Evolutionary conservation across 2,113 vertebrate genomes (phyloP).

Genomic region (Actenoides lindsayi): DNA sequence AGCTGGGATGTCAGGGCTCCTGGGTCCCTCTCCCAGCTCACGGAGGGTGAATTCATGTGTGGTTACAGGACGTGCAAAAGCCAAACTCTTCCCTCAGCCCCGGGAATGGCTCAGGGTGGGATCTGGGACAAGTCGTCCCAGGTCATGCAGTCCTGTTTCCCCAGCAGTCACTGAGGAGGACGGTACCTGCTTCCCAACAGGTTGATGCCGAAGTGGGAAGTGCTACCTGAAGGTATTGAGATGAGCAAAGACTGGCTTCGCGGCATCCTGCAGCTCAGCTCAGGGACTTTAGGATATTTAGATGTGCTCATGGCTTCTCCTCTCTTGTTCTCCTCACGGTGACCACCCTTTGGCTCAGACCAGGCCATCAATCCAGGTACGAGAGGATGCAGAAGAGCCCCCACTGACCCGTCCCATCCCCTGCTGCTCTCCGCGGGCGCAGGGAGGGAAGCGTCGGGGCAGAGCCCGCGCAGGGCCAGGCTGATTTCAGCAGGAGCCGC

Average conservation of each 20-base stretch:
- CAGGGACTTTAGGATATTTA: no score
- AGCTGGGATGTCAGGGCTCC: not conserved
- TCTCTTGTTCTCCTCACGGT: not conserved
- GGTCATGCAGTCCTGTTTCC: accelerated
- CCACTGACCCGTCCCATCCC: not conserved
- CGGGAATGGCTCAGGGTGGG: accelerated
- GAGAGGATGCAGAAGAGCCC: not conserved
- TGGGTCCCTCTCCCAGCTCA: not conserved
- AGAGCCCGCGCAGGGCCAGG: not conserved
- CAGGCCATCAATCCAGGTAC: accelerated
- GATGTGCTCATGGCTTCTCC: accelerated
- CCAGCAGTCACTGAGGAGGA: not conserved
- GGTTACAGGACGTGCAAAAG: not conserved
- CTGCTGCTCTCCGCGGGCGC: not conserved
- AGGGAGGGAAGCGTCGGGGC: not conserved
- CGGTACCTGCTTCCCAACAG: not conserved
- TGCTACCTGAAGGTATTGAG: not conserved
- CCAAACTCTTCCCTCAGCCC: not conserved
- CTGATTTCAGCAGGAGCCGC: slow-evolving; percentile 11
- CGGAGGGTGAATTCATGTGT: accelerated
- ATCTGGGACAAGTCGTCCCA: not conserved
- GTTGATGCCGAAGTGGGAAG: not conserved
- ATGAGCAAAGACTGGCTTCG: not conserved
- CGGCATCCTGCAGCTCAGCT: not conserved
- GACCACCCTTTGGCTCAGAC: not conserved